A percentile compares a stretch with the other conserved stretches of the same genome.
Evolutionary conservation across 2,797 vertebrate genomes (phyloP).

Genomic region (Carapus acus): DNA sequence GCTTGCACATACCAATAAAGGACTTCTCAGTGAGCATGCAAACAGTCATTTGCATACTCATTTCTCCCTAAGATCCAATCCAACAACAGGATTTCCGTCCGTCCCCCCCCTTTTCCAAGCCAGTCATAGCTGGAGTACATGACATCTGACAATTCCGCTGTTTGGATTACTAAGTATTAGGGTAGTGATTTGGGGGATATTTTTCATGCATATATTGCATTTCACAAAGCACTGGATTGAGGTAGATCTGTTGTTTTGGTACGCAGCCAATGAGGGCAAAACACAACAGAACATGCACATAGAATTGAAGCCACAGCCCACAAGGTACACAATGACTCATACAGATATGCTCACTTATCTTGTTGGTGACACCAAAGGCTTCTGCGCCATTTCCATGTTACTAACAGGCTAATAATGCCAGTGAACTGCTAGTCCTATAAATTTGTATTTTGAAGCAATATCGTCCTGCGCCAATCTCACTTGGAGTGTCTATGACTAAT

Average conservation of each 20-base stretch:
- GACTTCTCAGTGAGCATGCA: slow-evolving; percentile 52
- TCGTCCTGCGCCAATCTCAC: background rate
- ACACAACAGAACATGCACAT: background rate
- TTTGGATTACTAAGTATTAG: background rate
- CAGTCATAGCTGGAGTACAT: background rate
- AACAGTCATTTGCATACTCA: slow-evolving; percentile 47
- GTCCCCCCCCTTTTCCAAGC: slow-evolving; percentile 1
- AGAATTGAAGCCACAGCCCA: slow-evolving; percentile 13
- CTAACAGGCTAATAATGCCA: slow-evolving; percentile 25
- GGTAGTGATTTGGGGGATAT: no score
- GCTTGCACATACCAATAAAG: slow-evolving; percentile 41
- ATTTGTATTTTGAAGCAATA: slow-evolving; percentile 5
- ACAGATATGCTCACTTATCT: slow-evolving; percentile 29
- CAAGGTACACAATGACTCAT: slow-evolving; percentile 19
- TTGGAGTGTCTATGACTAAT: slow-evolving; percentile 13
- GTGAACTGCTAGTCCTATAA: slow-evolving; percentile 13
- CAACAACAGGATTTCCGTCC: slow-evolving; percentile 11
- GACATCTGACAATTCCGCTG: background rate
- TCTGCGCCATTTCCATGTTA: slow-evolving; percentile 29
- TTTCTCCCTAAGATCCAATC: slow-evolving; percentile 29
- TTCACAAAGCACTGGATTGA: no score
- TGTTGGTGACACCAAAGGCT: slow-evolving; percentile 22
- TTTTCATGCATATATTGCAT: no score
- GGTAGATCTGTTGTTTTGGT: background rate
- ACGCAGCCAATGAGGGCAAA: background rate